Evolutionary conservation across 2,888 invertebrate species (phyloP).

Genomic region (Leptopilina myrica): DNA sequence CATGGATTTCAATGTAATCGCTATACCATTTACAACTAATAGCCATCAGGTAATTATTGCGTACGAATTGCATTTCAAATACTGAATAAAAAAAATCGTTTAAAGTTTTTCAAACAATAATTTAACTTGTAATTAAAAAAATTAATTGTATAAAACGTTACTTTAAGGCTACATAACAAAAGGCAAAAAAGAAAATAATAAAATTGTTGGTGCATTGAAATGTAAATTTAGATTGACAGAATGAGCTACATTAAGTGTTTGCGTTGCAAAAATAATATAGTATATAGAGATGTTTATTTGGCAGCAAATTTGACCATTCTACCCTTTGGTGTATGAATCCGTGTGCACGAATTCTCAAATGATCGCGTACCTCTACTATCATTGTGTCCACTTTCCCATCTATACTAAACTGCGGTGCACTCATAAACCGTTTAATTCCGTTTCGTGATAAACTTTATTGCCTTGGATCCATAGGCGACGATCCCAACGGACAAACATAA

Average conservation of each 20-base stretch:
- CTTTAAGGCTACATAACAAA: too few relatives aligned
- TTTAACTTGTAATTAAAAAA: too few relatives aligned
- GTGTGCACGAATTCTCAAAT: constrained; percentile 57
- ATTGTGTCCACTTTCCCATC: constrained; percentile 68
- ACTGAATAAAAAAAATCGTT: too few relatives aligned
- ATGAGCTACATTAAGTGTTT: constrained; percentile 16
- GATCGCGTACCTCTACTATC: constrained; percentile 49
- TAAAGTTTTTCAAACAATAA: too few relatives aligned
- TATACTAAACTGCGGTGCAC: constrained; percentile 76
- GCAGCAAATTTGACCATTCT: constrained; percentile 35
- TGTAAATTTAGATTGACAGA: constrained; percentile 5
- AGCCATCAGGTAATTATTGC: too few relatives aligned
- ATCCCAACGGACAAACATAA: constrained; percentile 68
- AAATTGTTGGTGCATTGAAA: too few relatives aligned
- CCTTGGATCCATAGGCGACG: constrained; percentile 53
- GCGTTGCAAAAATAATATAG: constrained; percentile 1
- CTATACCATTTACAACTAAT: too few relatives aligned
- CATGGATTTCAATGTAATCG: too few relatives aligned
- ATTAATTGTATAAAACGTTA: too few relatives aligned
- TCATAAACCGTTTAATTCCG: constrained; percentile 77
- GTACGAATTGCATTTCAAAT: too few relatives aligned
- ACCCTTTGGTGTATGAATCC: constrained; percentile 53
- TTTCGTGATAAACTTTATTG: constrained; percentile 76
- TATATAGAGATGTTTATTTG: constrained; percentile 29
- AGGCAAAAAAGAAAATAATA: too few relatives aligned